Base-by-base conservation (phyloP, 2,888 invertebrate species). In the Andrena hattorfiana region DNA sequence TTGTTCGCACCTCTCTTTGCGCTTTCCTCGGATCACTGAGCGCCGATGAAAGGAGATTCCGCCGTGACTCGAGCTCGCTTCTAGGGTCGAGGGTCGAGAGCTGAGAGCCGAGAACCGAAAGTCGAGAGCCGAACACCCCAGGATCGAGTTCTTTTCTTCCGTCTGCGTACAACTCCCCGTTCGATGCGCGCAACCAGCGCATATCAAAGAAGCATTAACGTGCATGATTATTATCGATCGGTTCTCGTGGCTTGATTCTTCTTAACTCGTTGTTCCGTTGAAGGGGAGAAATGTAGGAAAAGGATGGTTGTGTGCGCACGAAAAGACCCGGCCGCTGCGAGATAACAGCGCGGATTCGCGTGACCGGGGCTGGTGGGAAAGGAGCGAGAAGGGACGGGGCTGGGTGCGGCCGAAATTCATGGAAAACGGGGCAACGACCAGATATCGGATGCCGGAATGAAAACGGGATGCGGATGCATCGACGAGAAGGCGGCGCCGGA, bases 401-500 rank as follows among this genome's bases (percentile, higher is more conserved):
- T 51, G 81, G 75, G 72, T 69, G 84, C 83, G 71, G 73, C 59
- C 66, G 84, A 84, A 81, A 85, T 77, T 74, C 73, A 81, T 80
- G 73, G 69, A 69, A 72, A 67, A 73, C 71, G 77, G 80, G 83
- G 84, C 84, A 84, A 81, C 84, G 81, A 81, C 74, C 77, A 83
- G 84, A 83, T 85, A 85, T 85, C 76, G 85, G 83, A 71, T 80
- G 75, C 77, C 63, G 80, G 75, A 80, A 85, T 83, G 85, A 81
- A 83, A 86, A 83, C 85, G 80, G 85, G 64, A 85, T 77, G 82
- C 73, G 82, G 59, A 80, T 80, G 76, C 75, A 67, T 62, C 73
- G 85, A 71, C 74, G 82, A 62, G 77, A 35, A 72, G 70, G 64
- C 20, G 49, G n/a, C 48, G 32, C 2, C 28, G 59, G 28, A 48